Percentiles rank a stretch among this genome's conserved stretches.
phyloP scores from a whole-genome alignment of 2,797 vertebrate genomes.

The Brachyalestes nurse region DNA sequence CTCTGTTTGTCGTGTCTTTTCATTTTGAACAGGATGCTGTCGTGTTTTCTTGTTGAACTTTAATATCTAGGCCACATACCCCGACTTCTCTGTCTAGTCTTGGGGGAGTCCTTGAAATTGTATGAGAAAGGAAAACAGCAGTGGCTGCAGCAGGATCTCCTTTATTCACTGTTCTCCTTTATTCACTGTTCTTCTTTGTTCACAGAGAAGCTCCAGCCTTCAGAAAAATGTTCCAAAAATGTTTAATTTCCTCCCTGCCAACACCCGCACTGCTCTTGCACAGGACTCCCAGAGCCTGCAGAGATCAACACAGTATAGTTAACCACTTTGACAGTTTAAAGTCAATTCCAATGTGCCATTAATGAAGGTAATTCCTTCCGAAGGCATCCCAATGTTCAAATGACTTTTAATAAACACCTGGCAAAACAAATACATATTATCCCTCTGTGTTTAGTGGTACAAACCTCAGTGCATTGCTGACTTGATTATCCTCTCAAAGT shows the following conservation, averaged over 20 bases:
- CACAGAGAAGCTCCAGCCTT: slow-evolving; percentile 36
- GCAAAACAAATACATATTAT: neutral
- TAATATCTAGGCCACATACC: slow-evolving; percentile 34
- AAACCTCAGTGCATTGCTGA: slow-evolving; percentile 7
- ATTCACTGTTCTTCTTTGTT: slow-evolving; percentile 37
- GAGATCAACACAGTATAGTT: neutral
- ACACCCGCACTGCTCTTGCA: slow-evolving; percentile 32
- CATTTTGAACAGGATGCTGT: slow-evolving; percentile 13
- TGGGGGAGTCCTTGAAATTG: slow-evolving; percentile 39
- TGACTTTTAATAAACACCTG: neutral
- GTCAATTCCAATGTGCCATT: neutral
- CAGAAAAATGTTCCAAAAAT: slow-evolving; percentile 30
- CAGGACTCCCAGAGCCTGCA: slow-evolving; percentile 12
- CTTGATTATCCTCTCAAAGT: slow-evolving; percentile 14
- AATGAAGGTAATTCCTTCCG: neutral
- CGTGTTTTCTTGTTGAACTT: slow-evolving; percentile 18
- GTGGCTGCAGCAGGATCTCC: slow-evolving; percentile 19
- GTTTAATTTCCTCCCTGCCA: slow-evolving; percentile 48
- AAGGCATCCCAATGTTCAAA: slow-evolving; percentile 3
- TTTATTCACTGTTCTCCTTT: slow-evolving; percentile 42
- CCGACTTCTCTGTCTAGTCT: slow-evolving; percentile 25
- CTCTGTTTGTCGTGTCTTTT: slow-evolving; percentile 10
- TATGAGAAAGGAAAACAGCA: slow-evolving; percentile 16
- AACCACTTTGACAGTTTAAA: neutral
- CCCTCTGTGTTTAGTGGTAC: slow-evolving; percentile 1